Evolutionary conservation across 1,140 invertebrate species (phyloP), one percentile per base, ranked within the genome.

Genomic region (Brachionus asplanchnoidis): DNA sequence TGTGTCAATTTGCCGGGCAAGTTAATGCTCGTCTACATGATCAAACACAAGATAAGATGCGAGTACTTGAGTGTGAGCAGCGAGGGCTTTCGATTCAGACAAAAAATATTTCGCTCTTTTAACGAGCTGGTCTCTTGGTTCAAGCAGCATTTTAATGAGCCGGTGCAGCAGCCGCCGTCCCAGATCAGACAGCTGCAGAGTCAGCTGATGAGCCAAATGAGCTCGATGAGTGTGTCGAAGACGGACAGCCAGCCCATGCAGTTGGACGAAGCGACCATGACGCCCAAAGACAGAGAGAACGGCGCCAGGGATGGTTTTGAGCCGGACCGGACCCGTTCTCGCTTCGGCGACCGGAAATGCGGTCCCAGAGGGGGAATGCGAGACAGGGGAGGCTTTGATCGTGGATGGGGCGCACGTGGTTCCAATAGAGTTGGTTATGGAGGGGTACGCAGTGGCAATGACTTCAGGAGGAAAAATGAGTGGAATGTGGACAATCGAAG

Each of bases 131-230:
- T 99, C 86, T 93, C 94, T 77, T 99, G 97, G 96, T 99, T 99
- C 89, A 99, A 99, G 88, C 95, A 97, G 89, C 96, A 99, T 88
- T 99, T 97, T 91, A 91, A 95, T 73, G 95, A 98, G 87, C 94
- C 95, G 0, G 92, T 95, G 70, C 95, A 95, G 6, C 60, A 68
- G 42, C 73, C 73, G 3, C 8, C 53, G 8, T 42, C 68, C 3
- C 68, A 73, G 17, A 20, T 60, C 0, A 60, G 2, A 14, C 42
- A 44, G 1, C 50, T 44, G 11, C 73, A 77, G 8, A 50, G 1
- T 1, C 73, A 77, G 46, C 32, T 77, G 17, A 77, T 50, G 42
- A 77, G 20, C 2, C 73, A 77, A 9, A 77, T 77, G 73, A 77
- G 46, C 11, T 26, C 73, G 26, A 77, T 77, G 73, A 36, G 26